Evolutionary conservation across 2,888 invertebrate species (phyloP), one percentile per base, ranked within the genome.

Genomic region (Orthosia incerta): DNA sequence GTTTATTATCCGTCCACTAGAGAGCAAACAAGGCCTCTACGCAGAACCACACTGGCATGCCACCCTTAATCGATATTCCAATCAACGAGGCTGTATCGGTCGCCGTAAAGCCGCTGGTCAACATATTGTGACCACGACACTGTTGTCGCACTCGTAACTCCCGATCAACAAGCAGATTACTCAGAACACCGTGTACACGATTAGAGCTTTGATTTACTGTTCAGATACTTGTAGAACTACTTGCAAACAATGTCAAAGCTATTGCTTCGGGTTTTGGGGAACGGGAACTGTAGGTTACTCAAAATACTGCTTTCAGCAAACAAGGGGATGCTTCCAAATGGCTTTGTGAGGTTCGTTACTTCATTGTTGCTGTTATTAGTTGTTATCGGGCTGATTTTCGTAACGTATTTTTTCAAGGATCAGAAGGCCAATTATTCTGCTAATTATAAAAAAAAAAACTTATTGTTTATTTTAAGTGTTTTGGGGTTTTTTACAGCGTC

Each of bases 21-120:
- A 74, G 60, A 55, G 20, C 55, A 69, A 76, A 72, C 64, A 64
- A 64, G 50, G 51, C 20, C 12, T 61, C 51, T 72, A 71, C 68
- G 64, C 74, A 73, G 67, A 74, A 66, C 68, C 39, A 16, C 60
- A 39, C 51, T 63, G 51, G 62, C 50, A 55, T 26, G n/a, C 74
- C 56, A 31, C 57, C 61, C 48, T 78, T 64, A 82, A 86, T 88
- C 88, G 80, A 88, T 89, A 89, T 80, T 86, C 84, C 87, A 88
- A 88, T 89, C 87, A 87, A 74, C 75, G 74, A 45, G 57, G 55
- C 53, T 60, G 73, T 81, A 64, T 66, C 71, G 71, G 64, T 63
- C 46, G 60, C 56, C 59, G 80, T 80, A 84, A 82, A 84, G 75
- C 82, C 61, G 45, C 71, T 73, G 82, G 80, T 82, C 81, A 86